Conservation (phyloP, 2,888 invertebrate genomes). For the Rhimphoctona megacephalus region DNA sequence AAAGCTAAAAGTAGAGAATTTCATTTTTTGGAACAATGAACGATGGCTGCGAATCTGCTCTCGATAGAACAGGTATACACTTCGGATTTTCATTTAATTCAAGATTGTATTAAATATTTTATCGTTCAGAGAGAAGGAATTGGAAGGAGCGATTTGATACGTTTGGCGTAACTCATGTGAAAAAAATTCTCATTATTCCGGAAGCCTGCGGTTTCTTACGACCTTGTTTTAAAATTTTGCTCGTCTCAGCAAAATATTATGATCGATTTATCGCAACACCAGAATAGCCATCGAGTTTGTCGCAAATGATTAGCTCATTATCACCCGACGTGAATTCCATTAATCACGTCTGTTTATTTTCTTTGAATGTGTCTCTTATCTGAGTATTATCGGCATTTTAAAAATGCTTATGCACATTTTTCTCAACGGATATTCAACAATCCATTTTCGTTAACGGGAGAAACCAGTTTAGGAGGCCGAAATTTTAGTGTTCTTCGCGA, state of each 20-base stretch:
- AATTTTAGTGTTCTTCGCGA: too few relatives aligned
- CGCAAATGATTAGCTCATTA: not conserved
- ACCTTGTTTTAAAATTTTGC: not conserved
- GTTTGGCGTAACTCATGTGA: not conserved
- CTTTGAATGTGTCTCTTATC: not conserved
- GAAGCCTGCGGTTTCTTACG: not conserved
- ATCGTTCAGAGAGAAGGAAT: not conserved
- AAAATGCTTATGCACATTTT: not conserved
- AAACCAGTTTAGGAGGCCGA: too few relatives aligned
- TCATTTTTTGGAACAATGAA: conserved; percentile 63
- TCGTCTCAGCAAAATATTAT: not conserved
- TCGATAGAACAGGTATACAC: conserved; percentile 73
- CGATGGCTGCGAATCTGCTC: conserved; percentile 72
- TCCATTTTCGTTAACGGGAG: too few relatives aligned
- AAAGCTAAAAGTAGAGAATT: conserved; percentile 27
- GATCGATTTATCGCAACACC: not conserved
- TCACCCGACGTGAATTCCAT: not conserved
- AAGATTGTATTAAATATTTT: not conserved
- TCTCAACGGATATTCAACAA: not conserved
- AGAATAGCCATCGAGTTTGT: not conserved
- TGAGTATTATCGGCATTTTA: not conserved
- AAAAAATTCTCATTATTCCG: conserved; percentile 21
- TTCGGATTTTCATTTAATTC: not conserved
- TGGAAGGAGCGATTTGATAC: too few relatives aligned
- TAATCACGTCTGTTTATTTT: conserved; percentile 1